Evolutionary conservation across 92 coral and sea anemone species (phyloP).

Genomic region (Bergia sp.): DNA sequence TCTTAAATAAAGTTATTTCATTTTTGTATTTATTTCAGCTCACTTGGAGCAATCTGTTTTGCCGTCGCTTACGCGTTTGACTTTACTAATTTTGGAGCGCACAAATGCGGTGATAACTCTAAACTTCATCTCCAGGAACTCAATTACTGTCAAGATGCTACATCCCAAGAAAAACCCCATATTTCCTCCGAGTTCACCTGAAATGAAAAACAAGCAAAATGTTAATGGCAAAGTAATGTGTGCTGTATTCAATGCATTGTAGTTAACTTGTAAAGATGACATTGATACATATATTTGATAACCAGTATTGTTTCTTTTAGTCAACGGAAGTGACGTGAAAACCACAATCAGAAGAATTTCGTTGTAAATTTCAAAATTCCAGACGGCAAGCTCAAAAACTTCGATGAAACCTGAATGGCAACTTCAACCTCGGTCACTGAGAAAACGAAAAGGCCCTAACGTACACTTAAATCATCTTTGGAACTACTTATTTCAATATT

Average conservation of each 20-base stretch:
- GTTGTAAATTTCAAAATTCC: no score
- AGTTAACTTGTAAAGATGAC: neutral
- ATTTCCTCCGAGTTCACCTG: conserved; percentile 39
- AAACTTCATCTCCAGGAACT: conserved; percentile 39
- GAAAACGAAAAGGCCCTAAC: no score
- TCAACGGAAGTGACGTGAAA: no score
- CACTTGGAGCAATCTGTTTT: neutral
- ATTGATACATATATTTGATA: neutral
- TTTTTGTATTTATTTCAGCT: neutral
- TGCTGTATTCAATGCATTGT: neutral
- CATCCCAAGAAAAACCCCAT: conserved; percentile 37
- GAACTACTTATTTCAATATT: no score
- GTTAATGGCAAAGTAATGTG: neutral
- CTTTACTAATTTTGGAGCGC: conserved; percentile 21
- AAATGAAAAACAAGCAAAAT: neutral
- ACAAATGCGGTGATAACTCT: conserved; percentile 23
- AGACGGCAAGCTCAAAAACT: no score
- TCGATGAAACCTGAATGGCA: no score
- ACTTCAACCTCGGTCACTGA: no score
- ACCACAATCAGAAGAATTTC: no score
- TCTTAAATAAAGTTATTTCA: no score
- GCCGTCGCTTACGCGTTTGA: neutral
- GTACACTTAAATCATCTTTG: no score
- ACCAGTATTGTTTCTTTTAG: no score
- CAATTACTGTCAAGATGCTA: conserved; percentile 6